Evolutionary conservation across 2,113 vertebrate genomes (phyloP).

Genomic region (Paedocypris sp.): DNA sequence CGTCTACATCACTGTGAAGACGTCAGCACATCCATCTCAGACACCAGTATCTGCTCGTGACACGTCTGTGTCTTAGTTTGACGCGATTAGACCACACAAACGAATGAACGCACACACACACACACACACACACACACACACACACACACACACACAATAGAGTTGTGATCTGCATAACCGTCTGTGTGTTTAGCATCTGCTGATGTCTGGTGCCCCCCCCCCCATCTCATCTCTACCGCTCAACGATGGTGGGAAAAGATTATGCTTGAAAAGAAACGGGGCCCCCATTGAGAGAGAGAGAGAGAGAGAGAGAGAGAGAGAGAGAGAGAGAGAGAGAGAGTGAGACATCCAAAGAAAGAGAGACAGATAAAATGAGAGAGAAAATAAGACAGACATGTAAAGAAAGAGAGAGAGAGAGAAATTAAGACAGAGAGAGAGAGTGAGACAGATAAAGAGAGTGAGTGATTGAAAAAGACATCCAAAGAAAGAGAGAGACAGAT

Average conservation of each 20-base stretch:
- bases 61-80: no score
- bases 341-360: not conserved
- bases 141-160: slow-evolving; percentile 29
- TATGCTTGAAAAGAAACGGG: slow-evolving; percentile 37
- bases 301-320: not conserved
- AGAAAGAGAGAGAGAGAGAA: no score
- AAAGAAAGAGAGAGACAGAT: no score
- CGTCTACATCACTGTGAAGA: no score
- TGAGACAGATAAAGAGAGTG: no score
- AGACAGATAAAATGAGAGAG: slow-evolving; percentile 2
- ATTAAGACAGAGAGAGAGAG: no score
- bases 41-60: no score
- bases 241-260: slow-evolving; percentile 40
- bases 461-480: no score
- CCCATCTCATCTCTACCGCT: slow-evolving; percentile 32
- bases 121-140: slow-evolving; percentile 22
- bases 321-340: not conserved
- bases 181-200: slow-evolving; percentile 39
- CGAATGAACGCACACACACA: slow-evolving; percentile 31
- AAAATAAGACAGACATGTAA: slow-evolving; percentile 15
- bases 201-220: slow-evolving; percentile 39
- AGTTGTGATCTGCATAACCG: slow-evolving; percentile 36
- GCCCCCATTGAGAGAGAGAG: slow-evolving; percentile 23
- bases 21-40: no score
- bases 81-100: slow-evolving; percentile 26